Conservation (phyloP, 2,888 invertebrate genomes). For the Chrysomela aeneicollis region DNA sequence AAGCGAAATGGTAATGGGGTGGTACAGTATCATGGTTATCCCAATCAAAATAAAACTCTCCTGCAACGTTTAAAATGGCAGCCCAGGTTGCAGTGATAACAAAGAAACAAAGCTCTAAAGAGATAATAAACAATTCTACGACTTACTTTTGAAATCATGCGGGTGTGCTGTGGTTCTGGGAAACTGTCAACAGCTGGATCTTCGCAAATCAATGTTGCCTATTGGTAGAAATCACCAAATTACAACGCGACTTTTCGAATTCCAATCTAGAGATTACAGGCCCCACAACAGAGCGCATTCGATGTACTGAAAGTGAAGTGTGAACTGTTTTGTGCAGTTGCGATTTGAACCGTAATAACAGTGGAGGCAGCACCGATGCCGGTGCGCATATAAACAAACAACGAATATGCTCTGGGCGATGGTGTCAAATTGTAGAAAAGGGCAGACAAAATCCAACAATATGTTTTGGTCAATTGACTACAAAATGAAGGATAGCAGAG, state of each 20-base stretch:
- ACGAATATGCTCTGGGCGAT: conserved; percentile 15
- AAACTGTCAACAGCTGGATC: conserved; percentile 45
- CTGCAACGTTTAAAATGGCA: conserved; percentile 53
- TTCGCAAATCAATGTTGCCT: conserved; percentile 51
- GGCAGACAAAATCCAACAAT: neutral
- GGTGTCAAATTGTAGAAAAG: conserved; percentile 15
- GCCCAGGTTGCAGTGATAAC: conserved; percentile 49
- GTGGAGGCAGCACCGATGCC: conserved; percentile 34
- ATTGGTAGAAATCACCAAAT: conserved; percentile 47
- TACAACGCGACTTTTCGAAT: conserved; percentile 51
- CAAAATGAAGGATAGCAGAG: neutral
- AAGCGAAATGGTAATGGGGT: too few relatives aligned
- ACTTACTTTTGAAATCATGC: conserved; percentile 54
- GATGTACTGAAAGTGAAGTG: conserved; percentile 34
- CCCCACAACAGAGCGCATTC: conserved; percentile 31
- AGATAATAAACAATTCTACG: conserved; percentile 36
- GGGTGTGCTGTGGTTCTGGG: conserved; percentile 43
- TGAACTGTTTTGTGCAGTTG: conserved; percentile 18
- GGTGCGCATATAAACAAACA: conserved; percentile 42
- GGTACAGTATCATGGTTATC: too few relatives aligned
- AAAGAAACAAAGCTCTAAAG: conserved; percentile 46
- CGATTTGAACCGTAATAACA: conserved; percentile 36
- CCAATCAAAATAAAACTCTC: conserved; percentile 26
- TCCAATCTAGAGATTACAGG: conserved; percentile 45
- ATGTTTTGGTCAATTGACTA: neutral